Evolutionary conservation across 2,113 vertebrate species (phyloP), one percentile per base, ranked within the genome.

Genomic region (Percina caprodes): DNA sequence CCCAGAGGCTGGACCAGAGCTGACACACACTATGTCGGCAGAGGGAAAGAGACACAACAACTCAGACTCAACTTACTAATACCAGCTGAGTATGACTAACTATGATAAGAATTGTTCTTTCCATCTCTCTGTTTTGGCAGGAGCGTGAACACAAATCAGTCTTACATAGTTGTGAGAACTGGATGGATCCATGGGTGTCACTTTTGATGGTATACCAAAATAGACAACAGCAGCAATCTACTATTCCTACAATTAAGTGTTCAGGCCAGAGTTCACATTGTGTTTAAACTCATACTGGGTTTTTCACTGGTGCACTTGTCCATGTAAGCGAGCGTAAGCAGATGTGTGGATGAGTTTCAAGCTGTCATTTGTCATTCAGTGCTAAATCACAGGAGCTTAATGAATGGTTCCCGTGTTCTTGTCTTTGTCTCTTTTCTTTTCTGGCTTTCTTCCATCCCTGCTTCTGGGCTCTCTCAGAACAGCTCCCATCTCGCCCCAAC

Each of bases 1-100:
- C 97, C 97, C 15, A 99, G 95, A 11, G 98, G 98, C 6, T 99
- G 98, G 70, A 99, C 96, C 87, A 99, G 89, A 14, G 98, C 97
- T 10, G 98, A 99, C 14, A 99, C 97, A 55, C 95, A 96, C 98
- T 99, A 88, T 18, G 83, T 3, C 86, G 67, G 84, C 87, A 90
- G 52, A 82, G 5, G 33, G 23, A 85, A 3, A 80, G n/a, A 76
- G 6, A 68, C 5, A 74, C 21, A 69, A 49, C 15, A 79, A 55
- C 12, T 13, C 19, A 72, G 3, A 10, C 19, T 30, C 11, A 48
- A 30, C 12, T 61, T 14, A 61, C 66, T 0, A 56, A 7, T 13
- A 79, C 16, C 51, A 79, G n/a, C 39, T 45, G 1, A 46, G 15
- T 54, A 5, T n/a, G 48, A 66, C 45, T 6, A 46, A 21, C 14